These are phyloP conservation scores for Cardinalis cardinalis DNA, from an alignment of 2,113 vertebrate species.

Conservation along the genomic window DNA sequence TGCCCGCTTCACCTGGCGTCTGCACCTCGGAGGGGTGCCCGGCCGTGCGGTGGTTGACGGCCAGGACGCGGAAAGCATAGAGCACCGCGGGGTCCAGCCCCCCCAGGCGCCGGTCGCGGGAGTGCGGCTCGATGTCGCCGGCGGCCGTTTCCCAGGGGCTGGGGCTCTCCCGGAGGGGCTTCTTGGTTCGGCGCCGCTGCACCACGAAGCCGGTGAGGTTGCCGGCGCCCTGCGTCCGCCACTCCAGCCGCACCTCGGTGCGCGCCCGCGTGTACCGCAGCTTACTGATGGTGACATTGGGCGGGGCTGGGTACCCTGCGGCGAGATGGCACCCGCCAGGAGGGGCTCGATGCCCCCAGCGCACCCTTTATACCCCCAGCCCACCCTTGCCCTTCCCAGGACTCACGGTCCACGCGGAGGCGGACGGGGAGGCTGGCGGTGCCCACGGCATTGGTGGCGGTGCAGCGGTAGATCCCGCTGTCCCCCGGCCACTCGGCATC, in stretches of 20 bases:
- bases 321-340: background rate
- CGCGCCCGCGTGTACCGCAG: constrained; percentile 74
- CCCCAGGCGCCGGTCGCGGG: constrained; percentile 71
- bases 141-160: constrained; percentile 76
- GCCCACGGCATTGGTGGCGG: constrained; percentile 82
- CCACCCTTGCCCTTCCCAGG: rapidly evolving
- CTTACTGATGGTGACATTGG: constrained; percentile 83
- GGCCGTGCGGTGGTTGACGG: constrained; percentile 83
- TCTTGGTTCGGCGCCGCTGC: constrained; percentile 72
- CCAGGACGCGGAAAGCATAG: constrained; percentile 83
- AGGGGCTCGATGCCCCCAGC: rapidly evolving
- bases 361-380: rapidly evolving
- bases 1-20: constrained; percentile 83
- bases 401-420: constrained; percentile 83
- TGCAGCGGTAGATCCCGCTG: constrained; percentile 80
- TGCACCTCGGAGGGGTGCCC: constrained; percentile 85
- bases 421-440: constrained; percentile 74
- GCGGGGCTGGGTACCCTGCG: constrained; percentile 83
- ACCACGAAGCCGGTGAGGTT: constrained; percentile 84
- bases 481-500: constrained; percentile 75
- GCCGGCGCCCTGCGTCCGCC: constrained; percentile 67
- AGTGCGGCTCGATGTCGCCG: constrained; percentile 74
- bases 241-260: constrained; percentile 84
- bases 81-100: constrained; percentile 76
- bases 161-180: background rate